Percentiles rank a stretch among this genome's conserved stretches.
These are phyloP conservation scores for Alcedo atthis DNA, from an alignment of 2,797 vertebrate genomes.

Conservation along the genomic window DNA sequence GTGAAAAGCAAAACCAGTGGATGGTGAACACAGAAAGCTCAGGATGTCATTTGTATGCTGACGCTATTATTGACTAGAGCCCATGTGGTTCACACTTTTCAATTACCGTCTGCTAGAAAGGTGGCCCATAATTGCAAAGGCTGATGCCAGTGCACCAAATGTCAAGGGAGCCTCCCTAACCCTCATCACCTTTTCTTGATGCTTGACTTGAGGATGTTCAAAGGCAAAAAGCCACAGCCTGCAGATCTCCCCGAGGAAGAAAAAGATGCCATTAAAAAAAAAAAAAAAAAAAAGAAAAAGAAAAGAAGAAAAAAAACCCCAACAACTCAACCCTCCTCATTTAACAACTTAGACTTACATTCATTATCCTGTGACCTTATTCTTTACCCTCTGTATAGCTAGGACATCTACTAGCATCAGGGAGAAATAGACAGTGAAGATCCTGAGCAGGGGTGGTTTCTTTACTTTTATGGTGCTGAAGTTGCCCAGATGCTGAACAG, in stretches of 20 bases:
- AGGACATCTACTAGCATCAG: background rate
- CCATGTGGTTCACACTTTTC: conserved; percentile 87
- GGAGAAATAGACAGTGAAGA: background rate
- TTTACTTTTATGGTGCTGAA: background rate
- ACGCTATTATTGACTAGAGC: conserved; percentile 86
- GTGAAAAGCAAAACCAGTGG: conserved; percentile 76
- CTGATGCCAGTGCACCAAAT: conserved; percentile 79
- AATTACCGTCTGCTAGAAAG: conserved; percentile 86
- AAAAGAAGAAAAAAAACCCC: background rate
- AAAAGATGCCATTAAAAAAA: conserved; percentile 55
- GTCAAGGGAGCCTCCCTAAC: conserved; percentile 83
- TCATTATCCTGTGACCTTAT: conserved; percentile 63
- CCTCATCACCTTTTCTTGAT: conserved; percentile 81
- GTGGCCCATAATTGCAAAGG: conserved; percentile 86
- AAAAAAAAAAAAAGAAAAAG: conserved; percentile 21
- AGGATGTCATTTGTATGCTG: conserved; percentile 76
- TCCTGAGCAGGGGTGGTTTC: background rate
- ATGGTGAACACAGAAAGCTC: conserved; percentile 62
- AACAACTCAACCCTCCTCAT: conserved; percentile 12
- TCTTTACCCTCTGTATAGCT: conserved; percentile 21
- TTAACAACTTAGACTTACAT: conserved; percentile 57
- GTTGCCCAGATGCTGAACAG: background rate
- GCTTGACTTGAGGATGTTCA: conserved; percentile 85
- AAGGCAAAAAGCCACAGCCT: conserved; percentile 83
- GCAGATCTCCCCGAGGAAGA: conserved; percentile 70